A percentile compares a stretch with the other conserved stretches of the same genome.
phyloP scores from a whole-genome alignment of 1,140 invertebrate genomes.

The Wasmannia auropunctata region DNA sequence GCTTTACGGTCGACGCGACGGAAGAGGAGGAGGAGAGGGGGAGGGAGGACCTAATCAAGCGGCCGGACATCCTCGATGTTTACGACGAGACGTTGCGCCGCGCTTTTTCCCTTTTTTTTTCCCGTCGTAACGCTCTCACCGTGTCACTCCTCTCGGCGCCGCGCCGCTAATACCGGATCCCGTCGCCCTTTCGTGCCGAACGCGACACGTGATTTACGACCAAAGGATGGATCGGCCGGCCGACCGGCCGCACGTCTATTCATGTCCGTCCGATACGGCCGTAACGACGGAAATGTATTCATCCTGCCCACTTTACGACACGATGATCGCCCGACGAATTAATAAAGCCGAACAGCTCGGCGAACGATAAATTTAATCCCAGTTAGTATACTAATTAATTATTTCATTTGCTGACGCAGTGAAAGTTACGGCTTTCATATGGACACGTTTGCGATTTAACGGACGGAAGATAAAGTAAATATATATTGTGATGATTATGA shows the following conservation, averaged over 20 bases:
- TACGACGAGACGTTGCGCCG: constrained; percentile 66
- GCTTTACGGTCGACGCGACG: constrained; percentile 69
- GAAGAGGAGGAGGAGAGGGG: constrained; percentile 50
- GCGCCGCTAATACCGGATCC: constrained; percentile 69
- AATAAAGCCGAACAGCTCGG: constrained; percentile 60
- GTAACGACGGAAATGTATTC: constrained; percentile 50
- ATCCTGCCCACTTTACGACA: constrained; percentile 17
- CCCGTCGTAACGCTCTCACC: constrained; percentile 75
- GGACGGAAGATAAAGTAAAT: neutral
- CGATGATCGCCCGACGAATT: constrained; percentile 39
- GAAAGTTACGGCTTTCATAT: neutral
- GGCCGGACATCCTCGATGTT: constrained; percentile 77
- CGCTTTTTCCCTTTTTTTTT: constrained; percentile 66
- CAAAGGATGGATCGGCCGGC: constrained; percentile 72
- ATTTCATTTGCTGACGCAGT: neutral
- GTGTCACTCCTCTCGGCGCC: constrained; percentile 79
- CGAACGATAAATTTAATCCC: constrained; percentile 18
- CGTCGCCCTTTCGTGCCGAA: constrained; percentile 70
- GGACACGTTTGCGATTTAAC: neutral
- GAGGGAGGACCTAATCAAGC: constrained; percentile 67
- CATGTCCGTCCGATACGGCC: constrained; percentile 24
- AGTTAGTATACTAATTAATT: neutral
- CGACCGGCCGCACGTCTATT: constrained; percentile 16
- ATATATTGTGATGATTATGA: neutral
- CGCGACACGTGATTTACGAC: constrained; percentile 77